A percentile compares a stretch with the other conserved stretches of the same genome.
Evolutionary conservation across 2,888 invertebrate species (phyloP).

Genomic region (Drosophila quasianomalipes): DNA sequence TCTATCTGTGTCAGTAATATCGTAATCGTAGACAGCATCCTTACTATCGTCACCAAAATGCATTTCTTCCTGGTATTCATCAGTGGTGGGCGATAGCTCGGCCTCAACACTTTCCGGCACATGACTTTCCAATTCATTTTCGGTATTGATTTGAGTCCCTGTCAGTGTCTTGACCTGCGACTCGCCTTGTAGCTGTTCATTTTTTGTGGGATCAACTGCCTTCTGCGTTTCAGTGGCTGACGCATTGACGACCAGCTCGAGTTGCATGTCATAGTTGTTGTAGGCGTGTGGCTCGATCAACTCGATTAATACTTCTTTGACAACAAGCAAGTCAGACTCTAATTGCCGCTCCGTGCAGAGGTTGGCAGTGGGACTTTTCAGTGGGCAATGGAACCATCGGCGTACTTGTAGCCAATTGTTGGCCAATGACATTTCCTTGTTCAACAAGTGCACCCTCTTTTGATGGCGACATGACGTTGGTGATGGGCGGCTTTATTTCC

Average conservation of each 20-base stretch:
- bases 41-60: constrained; percentile 76
- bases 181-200: neutral
- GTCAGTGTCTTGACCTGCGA: neutral
- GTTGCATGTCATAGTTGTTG: neutral
- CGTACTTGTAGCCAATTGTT: constrained; percentile 15
- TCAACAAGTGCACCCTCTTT: constrained; percentile 11
- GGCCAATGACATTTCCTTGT: neutral
- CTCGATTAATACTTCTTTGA: constrained; percentile 82
- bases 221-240: neutral
- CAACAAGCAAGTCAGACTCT: constrained; percentile 39
- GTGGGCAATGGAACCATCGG: constrained; percentile 17
- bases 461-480: constrained; percentile 62
- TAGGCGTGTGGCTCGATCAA: constrained; percentile 58
- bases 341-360: constrained; percentile 8
- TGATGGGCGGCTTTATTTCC: constrained; percentile 46
- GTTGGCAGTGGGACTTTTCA: constrained; percentile 31
- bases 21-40: constrained; percentile 78
- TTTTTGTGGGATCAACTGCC: neutral
- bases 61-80: constrained; percentile 84
- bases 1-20: constrained; percentile 78
- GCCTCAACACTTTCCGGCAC: constrained; percentile 31
- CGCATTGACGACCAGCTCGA: neutral
- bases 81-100: constrained; percentile 84
- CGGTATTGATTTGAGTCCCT: neutral
- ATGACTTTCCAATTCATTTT: constrained; percentile 10